Percentiles rank a stretch among this genome's conserved stretches.
Evolutionary conservation across 2,113 vertebrate genomes (phyloP).

Genomic region (Aepyceros melampus): DNA sequence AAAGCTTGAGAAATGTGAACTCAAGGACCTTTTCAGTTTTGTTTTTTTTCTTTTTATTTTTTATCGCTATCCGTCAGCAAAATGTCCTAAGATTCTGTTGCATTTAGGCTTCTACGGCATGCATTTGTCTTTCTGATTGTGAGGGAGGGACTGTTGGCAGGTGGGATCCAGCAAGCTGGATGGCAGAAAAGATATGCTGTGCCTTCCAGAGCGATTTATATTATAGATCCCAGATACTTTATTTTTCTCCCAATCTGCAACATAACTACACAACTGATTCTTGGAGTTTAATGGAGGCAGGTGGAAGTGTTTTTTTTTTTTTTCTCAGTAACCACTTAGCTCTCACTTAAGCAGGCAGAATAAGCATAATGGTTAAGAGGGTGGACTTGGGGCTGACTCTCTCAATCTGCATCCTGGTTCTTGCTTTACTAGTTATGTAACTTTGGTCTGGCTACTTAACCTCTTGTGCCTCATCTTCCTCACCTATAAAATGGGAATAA

Average conservation of each 20-base stretch:
- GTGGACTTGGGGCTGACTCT: neutral
- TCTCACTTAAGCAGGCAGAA: neutral
- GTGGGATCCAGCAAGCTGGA: neutral
- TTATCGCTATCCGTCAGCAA: neutral
- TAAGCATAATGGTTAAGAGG: neutral
- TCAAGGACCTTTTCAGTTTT: neutral
- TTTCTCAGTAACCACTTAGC: neutral
- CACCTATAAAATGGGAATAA: neutral
- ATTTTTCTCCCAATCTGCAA: neutral
- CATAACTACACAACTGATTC: neutral
- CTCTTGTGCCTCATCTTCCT: neutral
- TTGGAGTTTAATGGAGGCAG: neutral
- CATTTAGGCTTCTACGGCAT: neutral
- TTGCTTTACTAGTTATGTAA: neutral
- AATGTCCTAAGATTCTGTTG: neutral
- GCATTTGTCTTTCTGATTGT: neutral
- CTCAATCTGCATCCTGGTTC: neutral
- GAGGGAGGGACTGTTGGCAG: neutral
- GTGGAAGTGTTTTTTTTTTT: neutral
- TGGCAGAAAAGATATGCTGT: neutral
- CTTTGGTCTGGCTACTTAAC: neutral
- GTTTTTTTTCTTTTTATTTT: neutral
- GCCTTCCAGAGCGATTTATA: neutral
- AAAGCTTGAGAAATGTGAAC: neutral
- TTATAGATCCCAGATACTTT: neutral